Base-by-base conservation (phyloP, 1,140 invertebrate species). In the Hycleus phaleratus region DNA sequence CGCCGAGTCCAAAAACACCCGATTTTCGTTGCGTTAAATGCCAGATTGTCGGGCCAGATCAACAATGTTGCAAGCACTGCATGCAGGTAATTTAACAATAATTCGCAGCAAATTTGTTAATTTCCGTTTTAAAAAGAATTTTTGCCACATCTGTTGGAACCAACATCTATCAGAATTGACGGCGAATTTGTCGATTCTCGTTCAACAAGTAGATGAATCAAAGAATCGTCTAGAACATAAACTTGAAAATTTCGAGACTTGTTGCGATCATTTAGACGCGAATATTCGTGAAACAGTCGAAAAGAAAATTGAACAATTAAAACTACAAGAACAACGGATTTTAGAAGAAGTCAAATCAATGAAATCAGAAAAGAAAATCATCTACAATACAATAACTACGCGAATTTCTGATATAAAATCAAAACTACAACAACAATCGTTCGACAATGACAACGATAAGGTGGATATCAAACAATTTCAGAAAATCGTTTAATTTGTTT, bases 111-210 rank as follows among this genome's bases (percentile, higher is more conserved):
- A 44, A 42, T n/a, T 42, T 48, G 45, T 25, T 24, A 3, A 45
- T 26, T 44, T 53, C n/a, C 0, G 8, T 51, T n/a, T 12, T 42
- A 24, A 10, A 24, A 6, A 81, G 79, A 77, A 75, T 58, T 81
- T 80, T 63, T 82, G 81, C 64, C 67, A 68, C 39, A 69, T 80
- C 9, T 83, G 82, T 62, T 81, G 78, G 77, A 72, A 73, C 3
- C 72, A 74, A 40, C 81, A 83, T 66, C 69, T 84, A 44, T 71
- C 75, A 11, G 78, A 82, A 60, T 74, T 82, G 59, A 72, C 77
- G 59, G 73, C 73, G 3, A 78, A 82, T 65, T 73, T 85, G 8
- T 67, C 68, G n/a, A 71, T 74, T 8, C 77, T 83, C 38, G 53
- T 74, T 5, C 75, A 75, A 56, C 78, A 81, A 65, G 67, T 83